phyloP scores from a whole-genome alignment of 2,888 invertebrate genomes.

The Ectobius pallidus region DNA sequence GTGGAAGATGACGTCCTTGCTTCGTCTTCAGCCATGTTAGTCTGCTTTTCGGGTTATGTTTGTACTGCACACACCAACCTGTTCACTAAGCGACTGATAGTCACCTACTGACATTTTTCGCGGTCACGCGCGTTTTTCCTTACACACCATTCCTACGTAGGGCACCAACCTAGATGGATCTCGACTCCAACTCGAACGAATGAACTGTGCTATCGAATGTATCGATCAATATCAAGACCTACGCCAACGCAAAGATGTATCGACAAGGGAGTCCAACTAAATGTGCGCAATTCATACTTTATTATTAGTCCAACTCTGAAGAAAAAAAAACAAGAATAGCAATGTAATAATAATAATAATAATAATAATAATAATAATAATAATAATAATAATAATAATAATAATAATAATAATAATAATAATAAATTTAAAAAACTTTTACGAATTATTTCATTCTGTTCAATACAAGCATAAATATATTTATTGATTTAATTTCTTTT shows the following conservation, averaged over 20 bases:
- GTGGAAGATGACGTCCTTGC: not conserved
- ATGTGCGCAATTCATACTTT: no score
- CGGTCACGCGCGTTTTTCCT: constrained; percentile 22
- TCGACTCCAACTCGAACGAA: not conserved
- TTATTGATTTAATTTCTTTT: no score
- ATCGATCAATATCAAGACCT: constrained; percentile 37
- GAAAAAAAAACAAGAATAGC: no score
- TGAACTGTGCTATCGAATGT: constrained; percentile 10
- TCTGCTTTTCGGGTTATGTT: not conserved
- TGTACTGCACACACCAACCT: not conserved
- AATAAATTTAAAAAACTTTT: no score
- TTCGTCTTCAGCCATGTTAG: constrained; percentile 18
- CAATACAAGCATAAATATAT: no score
- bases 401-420: no score
- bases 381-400: no score
- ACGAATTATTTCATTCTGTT: no score
- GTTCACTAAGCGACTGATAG: not conserved
- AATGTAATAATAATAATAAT: no score
- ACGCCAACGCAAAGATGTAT: not conserved
- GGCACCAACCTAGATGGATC: not conserved
- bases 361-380: no score
- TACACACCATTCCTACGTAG: constrained; percentile 13
- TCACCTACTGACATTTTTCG: constrained; percentile 36
- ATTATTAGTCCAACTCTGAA: no score
- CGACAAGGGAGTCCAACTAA: no score